Evolutionary conservation across 2,797 vertebrate species (phyloP), one percentile per base, ranked within the genome.

Genomic region (Diceros bicornis): DNA sequence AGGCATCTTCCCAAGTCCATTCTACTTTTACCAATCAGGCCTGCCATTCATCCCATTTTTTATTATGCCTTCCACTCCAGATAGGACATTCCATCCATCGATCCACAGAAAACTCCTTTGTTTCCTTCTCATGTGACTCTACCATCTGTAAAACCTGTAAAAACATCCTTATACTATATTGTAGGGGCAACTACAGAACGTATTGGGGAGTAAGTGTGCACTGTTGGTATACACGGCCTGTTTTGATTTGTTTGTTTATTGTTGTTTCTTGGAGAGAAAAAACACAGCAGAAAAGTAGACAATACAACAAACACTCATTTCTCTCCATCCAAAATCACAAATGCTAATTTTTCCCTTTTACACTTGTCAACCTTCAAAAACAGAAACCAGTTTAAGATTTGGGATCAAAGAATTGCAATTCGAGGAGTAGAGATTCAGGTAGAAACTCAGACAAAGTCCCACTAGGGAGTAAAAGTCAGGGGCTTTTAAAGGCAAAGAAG

Each of bases 221-320:
- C 11, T 57, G 34, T 86, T 44, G 32, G 9, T 59, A 44, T 86
- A 57, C 0, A 0, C 93, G 71, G 23, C 23, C 21, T 77, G n/a
- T n/a, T 93, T 75, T 66, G 27, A 64, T 92, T 37, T 62, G 16
- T 50, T 66, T 81, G 9, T 68, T 92, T 75, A 92, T 55, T 84
- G 37, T 29, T 77, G 4, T 20, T 11, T 77, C 61, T 85, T n/a
- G 34, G n/a, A 27, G 17, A n/a, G 10, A 23, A 52, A 64, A 74
- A 66, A 34, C 2, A 47, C 2, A 55, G 16, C 29, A 55, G 6
- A n/a, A 37, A 68, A 66, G 34, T 77, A 86, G 82, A 93, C 84
- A 57, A 77, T 77, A 11, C 32, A 77, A 57, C 34, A 12, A 66
- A 64, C 13, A 25, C 18, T 82, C 32, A 62, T 92, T 59, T 83